These are phyloP conservation scores for Bos taurus DNA, from an alignment of 2,113 vertebrate species.

Conservation along the genomic window DNA sequence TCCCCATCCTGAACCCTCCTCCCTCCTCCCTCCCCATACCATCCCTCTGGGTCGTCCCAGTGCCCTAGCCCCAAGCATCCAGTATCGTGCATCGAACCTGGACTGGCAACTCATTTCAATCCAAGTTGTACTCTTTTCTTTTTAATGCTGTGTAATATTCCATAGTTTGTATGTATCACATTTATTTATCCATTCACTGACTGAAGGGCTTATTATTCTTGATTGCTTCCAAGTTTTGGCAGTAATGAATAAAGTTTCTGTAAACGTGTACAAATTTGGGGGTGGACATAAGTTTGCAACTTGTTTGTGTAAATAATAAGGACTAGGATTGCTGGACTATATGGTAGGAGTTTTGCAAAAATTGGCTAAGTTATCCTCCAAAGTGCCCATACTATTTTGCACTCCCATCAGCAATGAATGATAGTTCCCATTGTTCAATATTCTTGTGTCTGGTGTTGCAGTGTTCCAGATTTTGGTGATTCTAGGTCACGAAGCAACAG, in stretches of 20 bases:
- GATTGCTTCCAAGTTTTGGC: background rate
- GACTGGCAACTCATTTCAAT: background rate
- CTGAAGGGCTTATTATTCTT: background rate
- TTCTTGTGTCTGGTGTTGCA: background rate
- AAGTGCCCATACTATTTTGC: background rate
- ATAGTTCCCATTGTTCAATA: background rate
- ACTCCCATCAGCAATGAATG: background rate
- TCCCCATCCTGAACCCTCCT: too few species aligned
- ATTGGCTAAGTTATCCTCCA: background rate
- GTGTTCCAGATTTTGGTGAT: background rate
- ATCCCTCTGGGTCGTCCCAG: too few species aligned
- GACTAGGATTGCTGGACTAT: background rate
- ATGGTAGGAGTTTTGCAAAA: background rate
- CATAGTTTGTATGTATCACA: background rate
- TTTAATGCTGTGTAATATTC: background rate
- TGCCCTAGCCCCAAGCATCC: too few species aligned
- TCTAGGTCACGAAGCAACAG: background rate
- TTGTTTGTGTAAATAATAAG: background rate
- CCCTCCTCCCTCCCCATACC: too few species aligned
- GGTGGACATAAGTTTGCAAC: background rate
- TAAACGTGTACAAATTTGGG: background rate
- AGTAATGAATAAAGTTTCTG: background rate
- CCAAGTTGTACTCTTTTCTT: background rate
- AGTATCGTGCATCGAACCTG: too few species aligned
- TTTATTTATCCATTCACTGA: background rate